These are phyloP conservation scores for Aleiodes testaceus DNA, from an alignment of 2,888 invertebrate species.

Conservation along the genomic window DNA sequence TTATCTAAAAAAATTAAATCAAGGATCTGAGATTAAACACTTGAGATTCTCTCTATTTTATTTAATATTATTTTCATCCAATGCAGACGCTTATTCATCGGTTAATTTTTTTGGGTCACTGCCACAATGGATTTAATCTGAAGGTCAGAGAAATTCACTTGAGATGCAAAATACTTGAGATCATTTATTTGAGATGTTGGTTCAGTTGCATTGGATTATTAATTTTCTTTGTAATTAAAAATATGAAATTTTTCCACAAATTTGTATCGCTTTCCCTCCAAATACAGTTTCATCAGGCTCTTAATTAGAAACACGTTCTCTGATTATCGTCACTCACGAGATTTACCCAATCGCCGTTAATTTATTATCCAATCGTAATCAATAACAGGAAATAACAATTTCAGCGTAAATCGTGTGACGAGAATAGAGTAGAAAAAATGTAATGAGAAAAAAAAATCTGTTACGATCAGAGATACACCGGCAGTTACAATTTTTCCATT, in stretches of 20 bases:
- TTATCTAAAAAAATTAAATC: neutral
- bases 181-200: neutral
- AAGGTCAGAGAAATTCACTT: constrained; percentile 28
- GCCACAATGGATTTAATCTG: constrained; percentile 7
- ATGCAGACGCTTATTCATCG: neutral
- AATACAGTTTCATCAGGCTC: neutral
- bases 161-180: constrained; percentile 28
- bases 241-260: too few relatives aligned
- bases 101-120: neutral
- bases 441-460: neutral
- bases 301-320: neutral
- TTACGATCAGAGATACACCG: constrained; percentile 7
- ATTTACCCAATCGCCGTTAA: constrained; percentile 17
- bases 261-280: constrained; percentile 2
- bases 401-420: constrained; percentile 1
- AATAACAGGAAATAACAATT: constrained; percentile 18
- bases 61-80: neutral
- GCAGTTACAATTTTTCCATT: neutral
- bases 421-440: neutral
- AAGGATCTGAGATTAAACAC: neutral
- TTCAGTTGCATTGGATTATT: too few relatives aligned
- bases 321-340: constrained; percentile 13
- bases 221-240: too few relatives aligned
- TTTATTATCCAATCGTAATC: neutral
- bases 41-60: neutral